Evolutionary conservation across 2,113 vertebrate genomes (phyloP).

Genomic region (Shinisaurus crocodilurus): DNA sequence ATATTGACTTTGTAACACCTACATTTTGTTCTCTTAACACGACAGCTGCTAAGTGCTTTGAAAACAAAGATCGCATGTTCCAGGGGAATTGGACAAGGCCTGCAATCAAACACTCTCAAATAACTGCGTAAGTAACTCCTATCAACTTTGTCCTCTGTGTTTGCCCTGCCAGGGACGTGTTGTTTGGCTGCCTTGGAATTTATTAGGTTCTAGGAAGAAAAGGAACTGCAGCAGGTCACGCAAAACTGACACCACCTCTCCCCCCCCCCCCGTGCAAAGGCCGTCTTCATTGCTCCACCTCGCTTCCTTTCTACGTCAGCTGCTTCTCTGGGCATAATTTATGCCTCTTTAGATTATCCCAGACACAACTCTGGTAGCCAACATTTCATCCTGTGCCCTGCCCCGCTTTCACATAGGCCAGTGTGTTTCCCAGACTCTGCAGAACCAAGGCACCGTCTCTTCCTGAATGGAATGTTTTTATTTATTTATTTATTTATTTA

Average conservation of each 20-base stretch:
- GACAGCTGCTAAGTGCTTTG: conserved; percentile 76
- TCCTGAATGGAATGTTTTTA: neutral
- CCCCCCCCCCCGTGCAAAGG: neutral
- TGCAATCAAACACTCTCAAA: conserved; percentile 66
- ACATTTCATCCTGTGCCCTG: neutral
- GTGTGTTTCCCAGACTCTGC: neutral
- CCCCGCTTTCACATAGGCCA: neutral
- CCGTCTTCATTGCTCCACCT: fast-evolving
- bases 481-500: too few relatives aligned
- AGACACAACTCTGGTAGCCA: neutral
- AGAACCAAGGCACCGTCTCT: neutral
- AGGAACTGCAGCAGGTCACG: conserved; percentile 45
- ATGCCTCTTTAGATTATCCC: neutral
- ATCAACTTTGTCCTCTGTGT: conserved; percentile 69
- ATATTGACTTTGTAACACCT: conserved; percentile 80
- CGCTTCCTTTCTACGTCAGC: neutral
- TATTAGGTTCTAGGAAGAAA: conserved; percentile 35
- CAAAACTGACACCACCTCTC: fast-evolving
- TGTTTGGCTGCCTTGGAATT: conserved; percentile 47
- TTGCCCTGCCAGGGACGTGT: conserved; percentile 66
- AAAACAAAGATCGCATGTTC: conserved; percentile 78
- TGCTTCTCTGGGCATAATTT: neutral
- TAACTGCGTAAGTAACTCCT: conserved; percentile 72
- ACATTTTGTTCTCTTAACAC: conserved; percentile 69
- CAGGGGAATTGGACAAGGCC: conserved; percentile 58